phyloP scores from a whole-genome alignment of 2,797 vertebrate genomes.

The Atherinosoma microstoma region DNA sequence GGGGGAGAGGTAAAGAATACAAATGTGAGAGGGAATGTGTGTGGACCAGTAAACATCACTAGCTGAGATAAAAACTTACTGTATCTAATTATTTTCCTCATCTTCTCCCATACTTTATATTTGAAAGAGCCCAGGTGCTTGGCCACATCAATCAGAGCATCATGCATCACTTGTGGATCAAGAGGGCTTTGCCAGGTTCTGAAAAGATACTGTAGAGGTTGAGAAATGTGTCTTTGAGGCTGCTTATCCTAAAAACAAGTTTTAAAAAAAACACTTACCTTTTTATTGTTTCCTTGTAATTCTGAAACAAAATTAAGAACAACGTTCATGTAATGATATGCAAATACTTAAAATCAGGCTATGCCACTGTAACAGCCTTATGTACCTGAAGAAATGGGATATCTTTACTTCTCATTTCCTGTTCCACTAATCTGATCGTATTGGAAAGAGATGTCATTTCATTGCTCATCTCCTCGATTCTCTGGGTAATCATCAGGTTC shows the following conservation, averaged over 20 bases:
- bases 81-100: constrained; percentile 81
- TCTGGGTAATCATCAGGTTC: constrained; percentile 68
- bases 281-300: constrained; percentile 85
- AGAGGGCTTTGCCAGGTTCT: constrained; percentile 79
- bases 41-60: neutral
- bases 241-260: neutral
- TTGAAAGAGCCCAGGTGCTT: constrained; percentile 84
- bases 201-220: constrained; percentile 49
- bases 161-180: constrained; percentile 72
- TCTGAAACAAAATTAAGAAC: constrained; percentile 69
- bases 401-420: constrained; percentile 80
- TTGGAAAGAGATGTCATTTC: constrained; percentile 78
- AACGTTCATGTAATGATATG: neutral
- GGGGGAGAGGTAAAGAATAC: neutral
- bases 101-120: constrained; percentile 86
- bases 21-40: constrained; percentile 1
- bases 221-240: neutral
- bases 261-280: constrained; percentile 72
- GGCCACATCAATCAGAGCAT: constrained; percentile 79
- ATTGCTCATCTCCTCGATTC: constrained; percentile 72
- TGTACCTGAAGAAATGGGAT: constrained; percentile 83
- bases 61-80: constrained; percentile 69
- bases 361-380: neutral
- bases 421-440: constrained; percentile 77
- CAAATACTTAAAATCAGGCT: neutral